phyloP scores from a whole-genome alignment of 2,113 vertebrate species.

The Mystacornis crossleyi region DNA sequence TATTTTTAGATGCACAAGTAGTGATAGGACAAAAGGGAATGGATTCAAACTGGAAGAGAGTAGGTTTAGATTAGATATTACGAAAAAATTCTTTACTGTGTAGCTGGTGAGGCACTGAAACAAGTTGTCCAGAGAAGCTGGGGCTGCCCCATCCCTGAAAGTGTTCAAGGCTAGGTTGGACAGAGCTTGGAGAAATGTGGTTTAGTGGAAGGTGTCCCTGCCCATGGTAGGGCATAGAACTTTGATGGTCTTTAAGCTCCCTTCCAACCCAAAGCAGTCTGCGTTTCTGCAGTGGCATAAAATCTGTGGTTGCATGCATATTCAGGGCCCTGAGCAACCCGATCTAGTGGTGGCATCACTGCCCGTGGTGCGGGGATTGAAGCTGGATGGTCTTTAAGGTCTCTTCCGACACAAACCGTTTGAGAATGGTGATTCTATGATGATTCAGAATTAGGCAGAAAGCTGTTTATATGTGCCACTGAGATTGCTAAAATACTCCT shows the following conservation, averaged over 20 bases:
- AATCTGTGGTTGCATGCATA: background rate
- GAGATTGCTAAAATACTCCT: background rate
- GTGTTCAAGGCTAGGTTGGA: background rate
- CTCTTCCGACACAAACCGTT: background rate
- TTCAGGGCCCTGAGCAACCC: background rate
- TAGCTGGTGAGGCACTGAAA: background rate
- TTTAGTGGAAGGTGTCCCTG: background rate
- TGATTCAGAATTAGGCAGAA: background rate
- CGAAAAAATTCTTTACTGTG: background rate
- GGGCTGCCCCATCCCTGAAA: background rate
- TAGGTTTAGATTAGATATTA: background rate
- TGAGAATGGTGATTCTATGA: background rate
- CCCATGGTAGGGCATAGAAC: background rate
- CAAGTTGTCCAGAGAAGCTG: background rate
- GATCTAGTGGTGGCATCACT: background rate
- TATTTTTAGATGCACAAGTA: background rate
- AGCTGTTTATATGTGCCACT: background rate
- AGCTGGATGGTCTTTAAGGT: background rate
- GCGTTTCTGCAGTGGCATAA: background rate
- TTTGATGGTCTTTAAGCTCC: background rate
- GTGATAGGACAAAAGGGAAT: background rate
- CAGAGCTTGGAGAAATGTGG: background rate
- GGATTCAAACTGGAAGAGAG: background rate
- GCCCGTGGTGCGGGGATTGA: fast-evolving
- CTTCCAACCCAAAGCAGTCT: background rate